These are phyloP conservation scores for Bubo bubo DNA, from an alignment of 2,113 vertebrate species.

Conservation along the genomic window DNA sequence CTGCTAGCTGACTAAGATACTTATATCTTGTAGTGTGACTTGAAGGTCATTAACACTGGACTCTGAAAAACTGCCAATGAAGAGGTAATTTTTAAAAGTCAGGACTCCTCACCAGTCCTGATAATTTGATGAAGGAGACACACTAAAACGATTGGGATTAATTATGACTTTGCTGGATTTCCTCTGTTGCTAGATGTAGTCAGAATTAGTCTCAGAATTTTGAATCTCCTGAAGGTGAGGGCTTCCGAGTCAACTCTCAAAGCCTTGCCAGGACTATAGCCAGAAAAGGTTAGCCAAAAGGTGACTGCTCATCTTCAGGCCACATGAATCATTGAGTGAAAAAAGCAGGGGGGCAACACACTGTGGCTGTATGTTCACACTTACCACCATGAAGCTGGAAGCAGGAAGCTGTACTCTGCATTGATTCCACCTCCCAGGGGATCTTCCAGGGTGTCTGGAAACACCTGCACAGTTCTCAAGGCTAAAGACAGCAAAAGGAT, in stretches of 20 bases:
- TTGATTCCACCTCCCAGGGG: background rate
- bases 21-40: background rate
- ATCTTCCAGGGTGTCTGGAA: background rate
- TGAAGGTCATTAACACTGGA: background rate
- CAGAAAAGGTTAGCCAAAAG: background rate
- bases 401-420: background rate
- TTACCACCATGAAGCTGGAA: background rate
- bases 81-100: background rate
- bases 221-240: background rate
- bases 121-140: background rate
- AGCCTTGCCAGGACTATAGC: background rate
- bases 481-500: background rate
- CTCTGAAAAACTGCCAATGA: background rate
- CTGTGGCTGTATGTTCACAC: accelerated
- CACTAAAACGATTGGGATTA: background rate
- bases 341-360: background rate
- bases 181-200: background rate
- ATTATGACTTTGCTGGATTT: background rate
- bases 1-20: background rate
- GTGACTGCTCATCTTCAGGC: background rate
- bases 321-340: background rate
- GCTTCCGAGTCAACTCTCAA: background rate
- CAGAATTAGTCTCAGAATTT: background rate
- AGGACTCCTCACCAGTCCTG: background rate
- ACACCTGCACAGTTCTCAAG: background rate